These are phyloP conservation scores for Notospermus geniculatus DNA, from an alignment of 1,140 invertebrate species.

Conservation along the genomic window DNA sequence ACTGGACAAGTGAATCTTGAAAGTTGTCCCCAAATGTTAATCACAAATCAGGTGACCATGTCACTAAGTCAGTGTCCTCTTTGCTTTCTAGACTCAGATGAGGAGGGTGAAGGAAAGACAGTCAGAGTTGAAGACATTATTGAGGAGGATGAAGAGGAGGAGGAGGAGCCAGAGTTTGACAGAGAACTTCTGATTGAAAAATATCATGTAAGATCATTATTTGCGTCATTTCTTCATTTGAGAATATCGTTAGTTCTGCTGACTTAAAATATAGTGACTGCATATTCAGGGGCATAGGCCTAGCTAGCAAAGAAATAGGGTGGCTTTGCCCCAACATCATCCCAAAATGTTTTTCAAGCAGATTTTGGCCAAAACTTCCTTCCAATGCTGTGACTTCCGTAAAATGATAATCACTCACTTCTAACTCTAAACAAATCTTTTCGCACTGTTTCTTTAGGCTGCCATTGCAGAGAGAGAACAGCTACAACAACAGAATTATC, in stretches of 20 bases:
- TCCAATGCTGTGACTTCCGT: too few species aligned
- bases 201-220: constrained; percentile 41
- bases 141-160: constrained; percentile 15
- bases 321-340: too few species aligned
- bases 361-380: too few species aligned
- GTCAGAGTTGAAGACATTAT: not conserved
- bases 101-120: constrained; percentile 12
- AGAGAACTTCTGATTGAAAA: constrained; percentile 47
- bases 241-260: constrained; percentile 5
- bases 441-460: constrained; percentile 31
- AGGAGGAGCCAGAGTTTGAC: constrained; percentile 35
- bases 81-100: constrained; percentile 8
- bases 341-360: too few species aligned
- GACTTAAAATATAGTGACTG: too few species aligned
- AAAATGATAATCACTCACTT: too few species aligned
- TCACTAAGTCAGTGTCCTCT: not conserved
- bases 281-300: too few species aligned
- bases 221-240: constrained; percentile 8
- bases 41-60: not conserved
- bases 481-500: constrained; percentile 47
- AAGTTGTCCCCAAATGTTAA: not conserved
- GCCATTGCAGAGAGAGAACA: constrained; percentile 44
- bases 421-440: not conserved
- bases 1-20: not conserved
- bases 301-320: too few species aligned